A percentile compares a stretch with the other conserved stretches of the same genome.
phyloP scores from a whole-genome alignment of 2,797 vertebrate genomes.

The Girardinus metallicus region DNA sequence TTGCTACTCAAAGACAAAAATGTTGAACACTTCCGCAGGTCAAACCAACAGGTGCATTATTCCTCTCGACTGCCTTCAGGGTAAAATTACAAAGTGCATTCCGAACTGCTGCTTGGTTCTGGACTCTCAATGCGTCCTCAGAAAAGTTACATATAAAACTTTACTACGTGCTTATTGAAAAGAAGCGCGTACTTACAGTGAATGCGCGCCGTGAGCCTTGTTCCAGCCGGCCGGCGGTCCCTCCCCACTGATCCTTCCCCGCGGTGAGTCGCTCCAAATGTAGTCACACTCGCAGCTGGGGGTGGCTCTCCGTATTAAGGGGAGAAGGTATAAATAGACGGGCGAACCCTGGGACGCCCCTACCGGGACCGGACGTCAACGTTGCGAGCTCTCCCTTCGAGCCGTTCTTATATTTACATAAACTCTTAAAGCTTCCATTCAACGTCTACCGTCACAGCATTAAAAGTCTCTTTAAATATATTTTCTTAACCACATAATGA shows the following conservation, averaged over 20 bases:
- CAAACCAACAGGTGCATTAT: constrained; percentile 10
- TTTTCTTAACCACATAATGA: background rate
- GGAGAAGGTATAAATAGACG: constrained; percentile 66
- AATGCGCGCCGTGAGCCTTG: constrained; percentile 25
- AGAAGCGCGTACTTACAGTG: constrained; percentile 65
- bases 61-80: background rate
- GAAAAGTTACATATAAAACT: background rate
- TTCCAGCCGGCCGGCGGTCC: constrained; percentile 34
- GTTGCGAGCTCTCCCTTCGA: background rate
- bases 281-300: constrained; percentile 57
- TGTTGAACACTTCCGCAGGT: background rate
- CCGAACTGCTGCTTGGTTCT: background rate
- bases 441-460: background rate
- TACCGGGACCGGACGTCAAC: background rate
- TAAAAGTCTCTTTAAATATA: background rate
- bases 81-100: background rate
- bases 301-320: constrained; percentile 46
- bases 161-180: background rate
- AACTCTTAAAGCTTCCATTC: background rate
- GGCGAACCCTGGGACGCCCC: constrained; percentile 20
- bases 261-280: constrained; percentile 62
- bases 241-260: constrained; percentile 39
- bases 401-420: background rate
- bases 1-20: background rate
- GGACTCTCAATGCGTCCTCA: background rate